phyloP scores from a whole-genome alignment of 2,888 invertebrate genomes.

The Ornithoptera alexandrae region DNA sequence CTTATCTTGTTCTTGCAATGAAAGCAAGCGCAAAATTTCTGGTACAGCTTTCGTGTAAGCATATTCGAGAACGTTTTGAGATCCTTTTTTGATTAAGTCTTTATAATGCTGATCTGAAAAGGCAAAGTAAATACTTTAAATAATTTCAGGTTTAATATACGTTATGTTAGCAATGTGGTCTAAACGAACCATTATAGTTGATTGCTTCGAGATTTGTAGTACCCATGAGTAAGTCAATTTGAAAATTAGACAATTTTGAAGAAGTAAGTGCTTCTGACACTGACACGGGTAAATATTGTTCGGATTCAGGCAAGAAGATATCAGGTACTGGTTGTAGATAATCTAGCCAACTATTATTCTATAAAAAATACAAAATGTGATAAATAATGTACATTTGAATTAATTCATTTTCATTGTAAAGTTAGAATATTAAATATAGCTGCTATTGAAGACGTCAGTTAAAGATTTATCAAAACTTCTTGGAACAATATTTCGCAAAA shows the following conservation, averaged over 20 bases:
- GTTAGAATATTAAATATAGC: too few relatives aligned
- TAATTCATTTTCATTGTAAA: too few relatives aligned
- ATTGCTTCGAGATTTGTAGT: slow-evolving; percentile 84
- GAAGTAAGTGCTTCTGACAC: slow-evolving; percentile 78
- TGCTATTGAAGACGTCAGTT: too few relatives aligned
- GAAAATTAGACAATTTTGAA: slow-evolving; percentile 69
- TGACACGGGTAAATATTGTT: slow-evolving; percentile 81
- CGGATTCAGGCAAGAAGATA: slow-evolving; percentile 78
- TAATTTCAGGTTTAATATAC: background rate
- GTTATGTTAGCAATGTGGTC: background rate
- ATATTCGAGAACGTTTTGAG: slow-evolving; percentile 76
- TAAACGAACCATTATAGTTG: slow-evolving; percentile 72
- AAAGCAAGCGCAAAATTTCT: slow-evolving; percentile 70
- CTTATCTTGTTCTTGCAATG: slow-evolving; percentile 48
- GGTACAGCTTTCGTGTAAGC: slow-evolving; percentile 81
- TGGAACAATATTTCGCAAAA: too few relatives aligned
- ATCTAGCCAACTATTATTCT: slow-evolving; percentile 81
- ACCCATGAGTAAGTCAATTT: slow-evolving; percentile 84
- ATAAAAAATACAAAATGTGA: slow-evolving; percentile 37
- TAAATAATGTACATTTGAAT: background rate
- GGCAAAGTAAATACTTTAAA: slow-evolving; percentile 16
- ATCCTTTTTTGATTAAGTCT: slow-evolving; percentile 79
- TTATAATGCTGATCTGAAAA: slow-evolving; percentile 79
- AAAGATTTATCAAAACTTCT: too few relatives aligned
- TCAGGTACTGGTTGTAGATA: slow-evolving; percentile 83